These are phyloP conservation scores for Sigmodon hispidus DNA, from an alignment of 2,113 vertebrate species.

Conservation along the genomic window DNA sequence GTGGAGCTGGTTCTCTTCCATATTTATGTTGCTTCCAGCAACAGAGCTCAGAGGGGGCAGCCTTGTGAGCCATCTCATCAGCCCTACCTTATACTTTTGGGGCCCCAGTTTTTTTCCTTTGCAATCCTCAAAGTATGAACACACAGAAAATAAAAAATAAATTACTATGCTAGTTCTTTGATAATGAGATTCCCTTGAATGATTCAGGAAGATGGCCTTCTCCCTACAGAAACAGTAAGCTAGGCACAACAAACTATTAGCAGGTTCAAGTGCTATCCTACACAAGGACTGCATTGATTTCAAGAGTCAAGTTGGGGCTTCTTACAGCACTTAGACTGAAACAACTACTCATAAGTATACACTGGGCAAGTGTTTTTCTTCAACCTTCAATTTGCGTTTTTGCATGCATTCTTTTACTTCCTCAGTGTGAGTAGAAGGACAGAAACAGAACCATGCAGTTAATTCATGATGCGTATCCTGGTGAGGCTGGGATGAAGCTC, in stretches of 20 bases:
- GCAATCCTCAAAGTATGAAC: not conserved
- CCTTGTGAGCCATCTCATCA: not conserved
- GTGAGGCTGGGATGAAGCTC: not conserved
- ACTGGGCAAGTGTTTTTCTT: constrained; percentile 19
- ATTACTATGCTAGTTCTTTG: not conserved
- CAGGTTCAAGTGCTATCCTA: not conserved
- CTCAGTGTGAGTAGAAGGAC: constrained; percentile 26
- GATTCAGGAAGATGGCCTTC: not conserved
- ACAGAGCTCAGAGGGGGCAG: not conserved
- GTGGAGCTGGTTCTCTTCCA: not conserved
- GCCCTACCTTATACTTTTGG: not conserved
- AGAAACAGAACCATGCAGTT: constrained; percentile 9
- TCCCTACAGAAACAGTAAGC: constrained; percentile 12
- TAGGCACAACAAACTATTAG: not conserved
- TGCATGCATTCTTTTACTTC: constrained; percentile 51
- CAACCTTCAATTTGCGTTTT: constrained; percentile 58
- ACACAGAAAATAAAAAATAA: constrained; percentile 30
- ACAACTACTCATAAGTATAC: constrained; percentile 34
- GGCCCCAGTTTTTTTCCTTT: constrained; percentile 23
- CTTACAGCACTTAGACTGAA: not conserved
- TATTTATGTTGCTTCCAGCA: not conserved
- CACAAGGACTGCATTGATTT: not conserved
- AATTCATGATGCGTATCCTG: not conserved
- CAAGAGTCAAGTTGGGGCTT: constrained; percentile 4
- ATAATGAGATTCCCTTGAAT: constrained; percentile 29